Base-by-base conservation (phyloP, 2,888 invertebrate genomes). In the Caradrina clavipalpis region DNA sequence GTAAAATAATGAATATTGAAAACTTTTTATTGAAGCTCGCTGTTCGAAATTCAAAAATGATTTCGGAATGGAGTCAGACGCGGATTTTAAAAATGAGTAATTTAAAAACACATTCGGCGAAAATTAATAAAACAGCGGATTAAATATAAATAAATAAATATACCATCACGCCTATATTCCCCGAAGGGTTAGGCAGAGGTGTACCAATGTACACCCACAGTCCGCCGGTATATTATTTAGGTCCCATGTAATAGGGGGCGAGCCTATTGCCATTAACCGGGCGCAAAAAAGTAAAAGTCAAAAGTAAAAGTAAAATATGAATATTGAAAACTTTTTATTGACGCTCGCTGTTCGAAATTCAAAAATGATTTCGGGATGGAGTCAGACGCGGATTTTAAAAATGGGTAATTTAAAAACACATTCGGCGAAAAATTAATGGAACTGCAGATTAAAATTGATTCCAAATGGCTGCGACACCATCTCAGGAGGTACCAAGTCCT, bases 371-470 rank as follows among this genome's bases (percentile, higher is more conserved):
- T 45, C 6, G 11, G 17, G 17, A 45, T 45, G 45, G 45, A 45
- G 17, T 10, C 7, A 45, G 11, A 5, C 0, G 45, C 17, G 17
- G 17, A 17, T 15, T 45, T 45, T 17, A 4, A 11, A 42, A 42
- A 42, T 42, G 8, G 42, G 42, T 42, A 42, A 42, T 53, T 53
- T 26, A 31, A 26, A 31, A 26, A 22, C 26, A n/a, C 26, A 31
- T 54, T 55, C 31, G 5, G n/a, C n/a, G 7, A 55, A 21, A n/a
- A 21, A 13, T 51, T 5, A 45, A 42, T 35, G 22, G 5, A 47
- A 39, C 8, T 11, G 47, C 15, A 6, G n/a, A 15, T 47, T 17
- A 39, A 71, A 55, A 71, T 50, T 35, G 17, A 63, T 70, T 56
- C 2, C 10, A 35, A 49, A 8, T 8, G 45, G 17, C 4, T 15